Conservation (phyloP, 2,113 vertebrate species). For the Zootoca vivipara region DNA sequence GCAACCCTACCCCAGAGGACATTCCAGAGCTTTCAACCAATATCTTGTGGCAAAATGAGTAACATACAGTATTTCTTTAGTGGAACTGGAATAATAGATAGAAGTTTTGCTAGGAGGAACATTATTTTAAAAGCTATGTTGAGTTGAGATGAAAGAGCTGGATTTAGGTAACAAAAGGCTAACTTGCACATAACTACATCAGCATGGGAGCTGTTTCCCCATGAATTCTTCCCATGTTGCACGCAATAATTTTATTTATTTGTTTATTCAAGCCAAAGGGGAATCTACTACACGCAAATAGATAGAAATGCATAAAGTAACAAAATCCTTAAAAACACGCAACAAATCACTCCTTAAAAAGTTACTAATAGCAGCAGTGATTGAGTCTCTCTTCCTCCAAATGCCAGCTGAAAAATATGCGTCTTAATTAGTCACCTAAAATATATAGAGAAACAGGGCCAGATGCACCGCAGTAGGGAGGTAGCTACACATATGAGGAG, state of each 20-base stretch:
- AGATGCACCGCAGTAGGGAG: too few species aligned
- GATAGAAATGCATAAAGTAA: too few species aligned
- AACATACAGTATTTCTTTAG: neutral
- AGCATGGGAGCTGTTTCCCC: neutral
- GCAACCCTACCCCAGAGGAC: neutral
- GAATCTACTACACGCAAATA: neutral
- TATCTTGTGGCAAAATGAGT: neutral
- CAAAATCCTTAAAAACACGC: too few species aligned
- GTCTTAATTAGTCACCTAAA: too few species aligned
- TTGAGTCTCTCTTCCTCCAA: too few species aligned
- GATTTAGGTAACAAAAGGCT: neutral
- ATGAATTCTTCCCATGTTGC: neutral
- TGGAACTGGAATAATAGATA: neutral
- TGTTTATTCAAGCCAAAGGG: neutral
- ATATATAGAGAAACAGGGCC: too few species aligned
- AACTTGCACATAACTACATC: neutral
- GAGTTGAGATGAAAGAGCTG: neutral
- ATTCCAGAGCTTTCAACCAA: neutral
- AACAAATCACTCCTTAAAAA: too few species aligned
- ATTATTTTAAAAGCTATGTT: neutral
- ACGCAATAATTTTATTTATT: neutral
- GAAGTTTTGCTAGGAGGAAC: neutral
- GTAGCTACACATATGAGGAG: too few species aligned
- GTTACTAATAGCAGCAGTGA: too few species aligned
- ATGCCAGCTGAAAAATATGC: too few species aligned